Base-by-base conservation (phyloP, 2,797 vertebrate genomes). In the Poeciliopsis gracilis region DNA sequence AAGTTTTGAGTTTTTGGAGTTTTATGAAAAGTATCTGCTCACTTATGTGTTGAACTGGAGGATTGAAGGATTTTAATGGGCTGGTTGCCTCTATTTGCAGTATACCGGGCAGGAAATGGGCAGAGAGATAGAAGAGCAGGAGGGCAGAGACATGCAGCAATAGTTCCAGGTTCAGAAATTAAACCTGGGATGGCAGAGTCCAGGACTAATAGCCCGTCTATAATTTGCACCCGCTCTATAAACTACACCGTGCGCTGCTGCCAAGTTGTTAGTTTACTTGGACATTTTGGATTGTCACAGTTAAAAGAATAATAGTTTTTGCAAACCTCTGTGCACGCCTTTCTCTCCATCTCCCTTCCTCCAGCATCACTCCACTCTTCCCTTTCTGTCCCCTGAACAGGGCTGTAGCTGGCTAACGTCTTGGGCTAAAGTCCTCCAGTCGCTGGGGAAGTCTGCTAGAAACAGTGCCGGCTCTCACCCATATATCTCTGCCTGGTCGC, bases 401-500 rank as follows among this genome's bases (percentile, higher is more conserved):
- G 76, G 49, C 47, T 38, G 11, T 66, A 73, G 88, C 86, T 88
- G 89, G 86, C 80, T 76, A 74, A 70, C 80, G 57, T 79, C 70
- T 43, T 59, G 86, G 69, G 82, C 77, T 72, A 49, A 55, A 69
- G 69, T 63, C 49, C 78, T 11, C 47, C 79, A 83, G 86, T 81
- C 75, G 77, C 82, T 75, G 78, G 79, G 81, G 82, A 85, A 84
- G 83, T 88, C 78, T 85, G 72, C 30, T 33, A 75, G 77, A 75
- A 88, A 80, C 71, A 73, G 78, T 28, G 83, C 77, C 84, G 81
- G 75, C 86, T 87, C 30, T 72, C 76, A 82, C 83, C 84, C 59
- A 90, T 93, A 92, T 80, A 87, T 92, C 87, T 91, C 79, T 87
- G 84, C 91, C 90, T 88, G 69, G 72, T 80, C 20, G 15, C 84